Conservation (phyloP, 2,113 vertebrate genomes). For the Passer montanus region DNA sequence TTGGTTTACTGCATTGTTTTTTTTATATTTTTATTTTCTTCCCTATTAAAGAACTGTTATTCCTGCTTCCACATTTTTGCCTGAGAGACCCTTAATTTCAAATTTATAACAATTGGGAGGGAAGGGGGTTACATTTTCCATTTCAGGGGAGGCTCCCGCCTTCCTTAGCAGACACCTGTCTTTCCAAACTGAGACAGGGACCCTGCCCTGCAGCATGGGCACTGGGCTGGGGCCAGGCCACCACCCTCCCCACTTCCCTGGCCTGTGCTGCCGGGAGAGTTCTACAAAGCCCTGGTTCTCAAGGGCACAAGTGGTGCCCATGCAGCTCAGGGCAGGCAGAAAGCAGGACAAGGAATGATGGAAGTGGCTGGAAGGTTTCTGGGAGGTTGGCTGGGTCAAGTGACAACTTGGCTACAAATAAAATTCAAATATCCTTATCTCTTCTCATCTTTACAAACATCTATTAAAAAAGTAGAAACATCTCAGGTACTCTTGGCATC, state of each 20-base stretch:
- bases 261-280: rapidly evolving
- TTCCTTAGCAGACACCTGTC: no score
- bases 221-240: background rate
- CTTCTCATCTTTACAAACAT: background rate
- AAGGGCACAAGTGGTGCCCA: background rate
- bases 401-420: background rate
- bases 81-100: no score
- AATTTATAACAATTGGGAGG: no score
- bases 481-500: background rate
- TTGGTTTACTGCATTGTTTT: no score
- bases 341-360: background rate
- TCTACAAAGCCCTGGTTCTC: background rate
- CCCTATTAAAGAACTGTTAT: no score
- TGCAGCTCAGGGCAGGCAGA: background rate
- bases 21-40: no score
- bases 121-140: no score
- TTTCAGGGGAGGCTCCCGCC: no score
- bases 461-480: rapidly evolving
- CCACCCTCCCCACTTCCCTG: background rate
- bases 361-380: background rate
- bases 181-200: no score
- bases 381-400: background rate
- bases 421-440: background rate
- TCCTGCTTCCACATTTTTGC: no score
- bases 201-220: background rate